phyloP scores from a whole-genome alignment of 2,113 vertebrate species.

The Campylomormyrus tamandua region DNA sequence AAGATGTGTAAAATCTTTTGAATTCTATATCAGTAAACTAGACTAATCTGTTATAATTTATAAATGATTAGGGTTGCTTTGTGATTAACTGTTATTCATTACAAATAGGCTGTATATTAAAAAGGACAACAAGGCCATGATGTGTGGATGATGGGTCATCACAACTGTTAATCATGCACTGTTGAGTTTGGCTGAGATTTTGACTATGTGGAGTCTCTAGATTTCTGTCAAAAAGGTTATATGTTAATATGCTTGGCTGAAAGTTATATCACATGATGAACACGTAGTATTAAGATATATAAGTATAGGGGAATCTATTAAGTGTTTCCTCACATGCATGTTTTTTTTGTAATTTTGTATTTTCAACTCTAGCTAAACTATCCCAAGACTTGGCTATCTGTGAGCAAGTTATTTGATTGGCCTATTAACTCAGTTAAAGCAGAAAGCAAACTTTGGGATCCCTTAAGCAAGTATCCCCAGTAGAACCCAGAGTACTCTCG shows the following conservation, averaged over 20 bases:
- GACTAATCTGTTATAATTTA: neutral
- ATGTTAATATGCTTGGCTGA: neutral
- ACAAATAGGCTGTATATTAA: neutral
- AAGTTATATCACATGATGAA: neutral
- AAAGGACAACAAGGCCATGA: neutral
- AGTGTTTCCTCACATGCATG: too few species aligned
- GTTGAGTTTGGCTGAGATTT: neutral
- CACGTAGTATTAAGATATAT: neutral
- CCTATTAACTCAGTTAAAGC: too few species aligned
- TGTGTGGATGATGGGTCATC: neutral
- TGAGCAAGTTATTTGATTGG: too few species aligned
- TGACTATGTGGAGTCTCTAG: neutral
- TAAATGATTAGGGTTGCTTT: neutral
- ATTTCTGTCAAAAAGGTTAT: neutral
- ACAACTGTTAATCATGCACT: neutral
- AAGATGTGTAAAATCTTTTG: neutral
- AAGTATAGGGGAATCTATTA: too few species aligned
- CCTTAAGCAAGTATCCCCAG: too few species aligned
- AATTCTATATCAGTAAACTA: neutral
- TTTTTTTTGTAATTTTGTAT: too few species aligned
- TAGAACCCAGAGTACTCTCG: too few species aligned
- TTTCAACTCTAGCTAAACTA: too few species aligned
- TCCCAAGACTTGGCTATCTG: too few species aligned
- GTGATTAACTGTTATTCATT: neutral
- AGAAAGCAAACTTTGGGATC: too few species aligned